Evolutionary conservation across 2,888 invertebrate genomes (phyloP).

Genomic region (Rhopalosiphum nymphaeae): DNA sequence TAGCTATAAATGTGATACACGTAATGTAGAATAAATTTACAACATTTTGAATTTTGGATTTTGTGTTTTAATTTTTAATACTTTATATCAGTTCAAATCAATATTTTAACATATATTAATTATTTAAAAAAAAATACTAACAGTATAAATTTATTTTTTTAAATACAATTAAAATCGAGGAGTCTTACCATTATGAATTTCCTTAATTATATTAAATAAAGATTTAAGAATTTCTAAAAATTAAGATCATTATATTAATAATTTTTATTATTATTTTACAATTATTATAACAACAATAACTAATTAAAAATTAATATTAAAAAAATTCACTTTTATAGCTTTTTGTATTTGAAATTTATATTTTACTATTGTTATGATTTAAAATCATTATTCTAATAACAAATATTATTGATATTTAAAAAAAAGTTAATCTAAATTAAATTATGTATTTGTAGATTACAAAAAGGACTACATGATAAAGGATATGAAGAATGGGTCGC

Average conservation of each 20-base stretch:
- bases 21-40: background rate
- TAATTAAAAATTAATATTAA: background rate
- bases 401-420: background rate
- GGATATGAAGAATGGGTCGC: constrained; percentile 94
- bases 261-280: no score
- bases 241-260: no score
- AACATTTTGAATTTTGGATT: background rate
- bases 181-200: background rate
- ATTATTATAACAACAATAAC: background rate
- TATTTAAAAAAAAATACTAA: background rate
- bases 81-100: background rate
- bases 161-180: background rate
- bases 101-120: background rate
- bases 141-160: background rate
- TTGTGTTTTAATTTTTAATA: background rate
- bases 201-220: background rate
- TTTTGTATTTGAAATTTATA: background rate
- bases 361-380: background rate
- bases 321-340: background rate
- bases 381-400: background rate
- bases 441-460: constrained; percentile 73
- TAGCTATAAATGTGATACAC: background rate
- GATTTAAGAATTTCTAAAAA: no score
- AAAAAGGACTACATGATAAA: constrained; percentile 88
- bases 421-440: constrained; percentile 17